Percentiles rank a stretch among this genome's conserved stretches.
phyloP scores from a whole-genome alignment of 2,888 invertebrate genomes.

The Argynnis bischoffii region DNA sequence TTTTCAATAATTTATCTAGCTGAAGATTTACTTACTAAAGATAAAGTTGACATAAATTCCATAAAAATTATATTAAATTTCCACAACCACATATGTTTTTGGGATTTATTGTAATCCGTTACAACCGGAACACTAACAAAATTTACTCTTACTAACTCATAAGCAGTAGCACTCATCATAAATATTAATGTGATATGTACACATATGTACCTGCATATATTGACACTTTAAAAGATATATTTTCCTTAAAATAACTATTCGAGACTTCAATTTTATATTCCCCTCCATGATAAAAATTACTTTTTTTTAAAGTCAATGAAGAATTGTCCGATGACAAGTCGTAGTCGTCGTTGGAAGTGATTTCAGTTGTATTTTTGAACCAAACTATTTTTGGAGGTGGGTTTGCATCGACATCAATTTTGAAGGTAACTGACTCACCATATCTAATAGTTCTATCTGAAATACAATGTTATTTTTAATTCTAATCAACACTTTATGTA shows the following conservation, averaged over 20 bases:
- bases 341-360: constrained; percentile 41
- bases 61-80: no score
- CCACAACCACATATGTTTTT: no score
- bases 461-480: constrained; percentile 20
- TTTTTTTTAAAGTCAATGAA: constrained; percentile 47
- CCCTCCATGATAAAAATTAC: constrained; percentile 46
- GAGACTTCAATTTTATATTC: constrained; percentile 48
- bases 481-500: no score
- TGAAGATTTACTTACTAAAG: neutral
- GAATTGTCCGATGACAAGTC: constrained; percentile 45
- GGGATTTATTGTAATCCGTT: no score
- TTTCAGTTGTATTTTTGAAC: constrained; percentile 43
- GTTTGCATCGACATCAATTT: constrained; percentile 49
- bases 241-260: constrained; percentile 42
- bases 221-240: constrained; percentile 43
- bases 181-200: neutral
- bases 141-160: no score
- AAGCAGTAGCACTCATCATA: neutral
- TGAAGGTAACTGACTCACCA: constrained; percentile 41
- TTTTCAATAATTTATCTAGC: no score
- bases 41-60: no score
- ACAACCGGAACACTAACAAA: neutral
- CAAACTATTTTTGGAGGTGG: constrained; percentile 52
- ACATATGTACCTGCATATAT: constrained; percentile 48
- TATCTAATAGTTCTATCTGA: constrained; percentile 49